Base-by-base conservation (phyloP, 2,888 invertebrate genomes). In the Cremastobaeus sp. region DNA sequence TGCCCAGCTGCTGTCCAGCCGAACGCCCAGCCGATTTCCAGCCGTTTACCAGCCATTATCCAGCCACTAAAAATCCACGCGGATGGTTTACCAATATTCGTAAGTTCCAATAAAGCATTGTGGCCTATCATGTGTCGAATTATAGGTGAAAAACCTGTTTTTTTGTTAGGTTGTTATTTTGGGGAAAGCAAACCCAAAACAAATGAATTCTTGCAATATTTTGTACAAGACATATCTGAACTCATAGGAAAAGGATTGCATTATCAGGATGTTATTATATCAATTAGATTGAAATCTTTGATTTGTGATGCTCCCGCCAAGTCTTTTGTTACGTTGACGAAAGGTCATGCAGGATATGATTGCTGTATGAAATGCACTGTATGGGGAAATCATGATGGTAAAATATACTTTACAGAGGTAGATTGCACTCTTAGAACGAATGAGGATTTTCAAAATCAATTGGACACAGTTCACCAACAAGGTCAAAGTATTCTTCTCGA, bases 181-280 rank as follows among this genome's bases (percentile, higher is more conserved):
- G 79, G 78, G 5, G 8, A 65, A 18, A 55, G 30, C 11, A 79
- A 79, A 75, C 78, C 78, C 15, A 60, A 68, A 62, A 17, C 64
- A 9, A 70, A 77, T 34, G 34, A 73, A 15, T 80, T 69, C 68
- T 54, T 80, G 5, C 11, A 54, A 45, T 50, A 71, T 54, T 80
- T 79, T 66, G 73, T 79, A 17, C 17, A 43, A 20, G 80, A 79
- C 9, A 32, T 50, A 20, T 21, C 21, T 11, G 0, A 50, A 9
- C 9, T 35, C 59, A 60, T 62, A 21, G 45, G 21, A 20, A 32
- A 74, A 20, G 15, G 35, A 3, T 50, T 35, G 1, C 12, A 6
- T 2, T 50, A 20, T 35, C 6, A 21, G 14, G n/a, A 12, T 20
- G n/a, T 1, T 1, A 12, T 5, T 1, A 21, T 50, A 20, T 4